Percentiles rank a stretch among this genome's conserved stretches.
These are phyloP conservation scores for Corydoras sp. DNA, from an alignment of 2,113 vertebrate genomes.

Conservation along the genomic window DNA sequence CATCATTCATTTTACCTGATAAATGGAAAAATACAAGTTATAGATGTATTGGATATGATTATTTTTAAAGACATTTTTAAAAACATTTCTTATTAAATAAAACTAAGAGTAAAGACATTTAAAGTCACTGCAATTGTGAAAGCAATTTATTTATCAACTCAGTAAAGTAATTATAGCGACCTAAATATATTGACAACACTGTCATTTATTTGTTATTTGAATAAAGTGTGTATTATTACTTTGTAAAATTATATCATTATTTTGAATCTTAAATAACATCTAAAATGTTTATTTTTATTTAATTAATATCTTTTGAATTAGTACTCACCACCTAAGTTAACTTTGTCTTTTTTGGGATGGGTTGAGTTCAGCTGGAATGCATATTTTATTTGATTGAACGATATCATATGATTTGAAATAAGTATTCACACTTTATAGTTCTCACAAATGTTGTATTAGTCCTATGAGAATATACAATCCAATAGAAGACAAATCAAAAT, in stretches of 20 bases:
- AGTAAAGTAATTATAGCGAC: neutral
- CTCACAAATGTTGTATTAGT: neutral
- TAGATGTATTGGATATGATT: neutral
- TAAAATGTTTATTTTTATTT: too few relatives aligned
- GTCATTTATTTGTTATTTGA: neutral
- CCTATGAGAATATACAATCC: neutral
- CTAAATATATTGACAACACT: neutral
- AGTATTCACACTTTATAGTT: neutral
- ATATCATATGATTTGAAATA: too few relatives aligned
- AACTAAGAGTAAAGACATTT: neutral
- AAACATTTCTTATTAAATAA: neutral
- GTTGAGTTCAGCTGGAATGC: neutral
- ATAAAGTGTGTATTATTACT: neutral
- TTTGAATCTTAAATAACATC: too few relatives aligned
- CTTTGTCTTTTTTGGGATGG: too few relatives aligned
- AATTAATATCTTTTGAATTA: too few relatives aligned
- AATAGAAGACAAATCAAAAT: too few relatives aligned
- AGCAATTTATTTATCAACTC: neutral
- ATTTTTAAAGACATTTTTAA: neutral
- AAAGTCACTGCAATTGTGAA: neutral
- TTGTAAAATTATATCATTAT: too few relatives aligned
- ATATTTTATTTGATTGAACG: neutral
- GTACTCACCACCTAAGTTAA: too few relatives aligned
- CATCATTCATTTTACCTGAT: slow-evolving; percentile 36
- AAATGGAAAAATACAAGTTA: slow-evolving; percentile 1